phyloP scores from a whole-genome alignment of 2,888 invertebrate species.

The Drosophila subsilvestris region DNA sequence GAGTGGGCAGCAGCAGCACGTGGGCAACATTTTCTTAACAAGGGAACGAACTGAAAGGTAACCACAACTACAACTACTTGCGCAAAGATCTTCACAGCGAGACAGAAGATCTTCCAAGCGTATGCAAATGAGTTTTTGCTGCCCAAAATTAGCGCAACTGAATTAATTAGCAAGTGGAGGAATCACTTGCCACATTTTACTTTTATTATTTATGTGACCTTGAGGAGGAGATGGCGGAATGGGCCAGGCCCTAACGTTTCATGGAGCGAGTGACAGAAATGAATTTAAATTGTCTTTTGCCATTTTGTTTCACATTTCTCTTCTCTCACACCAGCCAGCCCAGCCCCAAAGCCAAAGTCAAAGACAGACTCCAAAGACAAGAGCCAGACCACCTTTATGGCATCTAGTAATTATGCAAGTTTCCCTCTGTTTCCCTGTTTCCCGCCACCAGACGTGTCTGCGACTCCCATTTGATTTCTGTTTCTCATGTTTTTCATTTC shows the following conservation, averaged over 20 bases:
- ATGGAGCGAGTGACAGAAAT: constrained; percentile 52
- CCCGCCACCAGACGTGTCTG: constrained; percentile 12
- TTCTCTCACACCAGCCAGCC: constrained; percentile 19
- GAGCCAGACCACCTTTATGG: constrained; percentile 6
- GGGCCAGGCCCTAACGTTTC: constrained; percentile 7
- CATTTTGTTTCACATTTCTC: constrained; percentile 49
- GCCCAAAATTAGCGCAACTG: constrained; percentile 73
- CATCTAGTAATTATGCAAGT: constrained; percentile 60
- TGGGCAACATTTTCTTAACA: constrained; percentile 26
- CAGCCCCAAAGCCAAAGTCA: background rate
- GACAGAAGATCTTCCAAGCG: constrained; percentile 20
- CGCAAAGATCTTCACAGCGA: constrained; percentile 42
- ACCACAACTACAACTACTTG: constrained; percentile 44
- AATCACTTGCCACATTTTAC: constrained; percentile 63
- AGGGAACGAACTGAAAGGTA: constrained; percentile 8
- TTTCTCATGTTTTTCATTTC: constrained; percentile 61
- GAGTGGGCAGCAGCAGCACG: constrained; percentile 46
- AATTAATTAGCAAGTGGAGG: constrained; percentile 66
- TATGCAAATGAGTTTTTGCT: constrained; percentile 63
- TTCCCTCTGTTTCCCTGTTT: constrained; percentile 15
- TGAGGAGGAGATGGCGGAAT: constrained; percentile 56
- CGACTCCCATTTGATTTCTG: constrained; percentile 23
- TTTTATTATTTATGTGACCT: constrained; percentile 63
- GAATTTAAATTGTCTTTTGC: constrained; percentile 50
- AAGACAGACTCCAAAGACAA: constrained; percentile 24